A percentile compares a stretch with the other conserved stretches of the same genome.
Conservation (phyloP, 2,888 invertebrate genomes). For the Yponomeuta plumbellus region DNA sequence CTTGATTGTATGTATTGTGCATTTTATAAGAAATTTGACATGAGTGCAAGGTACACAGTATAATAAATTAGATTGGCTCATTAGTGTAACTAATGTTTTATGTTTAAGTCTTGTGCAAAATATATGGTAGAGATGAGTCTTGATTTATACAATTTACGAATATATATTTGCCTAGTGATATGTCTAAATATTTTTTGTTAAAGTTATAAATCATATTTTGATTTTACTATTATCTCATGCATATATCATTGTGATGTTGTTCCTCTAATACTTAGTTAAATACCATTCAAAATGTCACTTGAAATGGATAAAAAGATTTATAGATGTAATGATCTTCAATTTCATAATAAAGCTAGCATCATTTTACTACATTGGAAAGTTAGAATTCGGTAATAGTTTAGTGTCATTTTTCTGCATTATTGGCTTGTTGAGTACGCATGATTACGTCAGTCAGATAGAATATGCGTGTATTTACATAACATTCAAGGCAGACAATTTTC, state of each 20-base stretch:
- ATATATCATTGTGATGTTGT: slow-evolving; percentile 57
- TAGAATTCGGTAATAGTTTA: neutral
- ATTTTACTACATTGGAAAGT: slow-evolving; percentile 6
- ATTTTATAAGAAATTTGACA: slow-evolving; percentile 42
- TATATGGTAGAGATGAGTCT: slow-evolving; percentile 34
- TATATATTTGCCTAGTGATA: slow-evolving; percentile 61
- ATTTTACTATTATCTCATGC: slow-evolving; percentile 18
- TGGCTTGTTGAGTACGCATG: neutral
- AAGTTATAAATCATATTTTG: slow-evolving; percentile 17
- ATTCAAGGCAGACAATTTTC: neutral
- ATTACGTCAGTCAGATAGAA: neutral
- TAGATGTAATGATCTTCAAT: slow-evolving; percentile 3
- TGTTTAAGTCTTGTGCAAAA: slow-evolving; percentile 47
- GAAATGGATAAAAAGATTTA: slow-evolving; percentile 46
- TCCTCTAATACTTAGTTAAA: slow-evolving; percentile 45
- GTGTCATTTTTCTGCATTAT: neutral
- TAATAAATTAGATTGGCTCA: slow-evolving; percentile 44
- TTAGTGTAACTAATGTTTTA: slow-evolving; percentile 61
- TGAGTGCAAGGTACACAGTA: slow-evolving; percentile 37
- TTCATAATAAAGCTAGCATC: slow-evolving; percentile 9
- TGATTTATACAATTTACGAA: slow-evolving; percentile 41
- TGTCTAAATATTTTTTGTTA: slow-evolving; percentile 36
- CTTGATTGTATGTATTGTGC: slow-evolving; percentile 18
- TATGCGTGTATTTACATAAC: neutral
- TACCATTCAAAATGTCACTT: slow-evolving; percentile 33